Evolutionary conservation across 2,888 invertebrate genomes (phyloP).

Genomic region (Diabrotica balteata): DNA sequence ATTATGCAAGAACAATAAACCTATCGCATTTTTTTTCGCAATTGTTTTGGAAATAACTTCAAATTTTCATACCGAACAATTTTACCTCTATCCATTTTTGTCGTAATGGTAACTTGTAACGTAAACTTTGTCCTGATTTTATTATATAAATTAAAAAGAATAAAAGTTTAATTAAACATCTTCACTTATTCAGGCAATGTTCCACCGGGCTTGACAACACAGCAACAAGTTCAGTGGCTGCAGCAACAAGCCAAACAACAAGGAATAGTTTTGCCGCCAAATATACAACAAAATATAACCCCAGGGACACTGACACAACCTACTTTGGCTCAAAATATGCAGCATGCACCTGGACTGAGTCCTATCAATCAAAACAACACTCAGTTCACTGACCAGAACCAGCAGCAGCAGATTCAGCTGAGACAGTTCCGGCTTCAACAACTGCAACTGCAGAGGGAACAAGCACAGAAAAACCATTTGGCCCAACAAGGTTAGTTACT

Average conservation of each 20-base stretch:
- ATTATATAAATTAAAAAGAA: no score
- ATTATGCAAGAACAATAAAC: no score
- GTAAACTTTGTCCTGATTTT: no score
- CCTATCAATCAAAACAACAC: conserved; percentile 51
- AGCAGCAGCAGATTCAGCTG: conserved; percentile 56
- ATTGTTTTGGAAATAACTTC: no score
- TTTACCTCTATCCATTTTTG: no score
- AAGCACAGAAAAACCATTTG: conserved; percentile 48
- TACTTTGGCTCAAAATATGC: conserved; percentile 33
- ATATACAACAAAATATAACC: conserved; percentile 51
- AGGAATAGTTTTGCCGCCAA: conserved; percentile 57
- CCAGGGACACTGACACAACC: conserved; percentile 40
- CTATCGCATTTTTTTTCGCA: no score
- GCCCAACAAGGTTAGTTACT: conserved; percentile 38
- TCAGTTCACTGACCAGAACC: conserved; percentile 48
- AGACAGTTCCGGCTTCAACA: conserved; percentile 71
- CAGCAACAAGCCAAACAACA: conserved; percentile 60
- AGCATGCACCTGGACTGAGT: conserved; percentile 54
- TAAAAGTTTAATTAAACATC: no score
- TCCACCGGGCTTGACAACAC: conserved; percentile 57
- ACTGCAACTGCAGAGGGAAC: conserved; percentile 60
- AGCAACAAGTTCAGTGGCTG: conserved; percentile 60
- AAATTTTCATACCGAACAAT: no score
- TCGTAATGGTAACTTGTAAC: no score
- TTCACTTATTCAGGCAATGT: conserved; percentile 48